Conservation (phyloP, 1,140 invertebrate species). For the Glossosoma conforme region DNA sequence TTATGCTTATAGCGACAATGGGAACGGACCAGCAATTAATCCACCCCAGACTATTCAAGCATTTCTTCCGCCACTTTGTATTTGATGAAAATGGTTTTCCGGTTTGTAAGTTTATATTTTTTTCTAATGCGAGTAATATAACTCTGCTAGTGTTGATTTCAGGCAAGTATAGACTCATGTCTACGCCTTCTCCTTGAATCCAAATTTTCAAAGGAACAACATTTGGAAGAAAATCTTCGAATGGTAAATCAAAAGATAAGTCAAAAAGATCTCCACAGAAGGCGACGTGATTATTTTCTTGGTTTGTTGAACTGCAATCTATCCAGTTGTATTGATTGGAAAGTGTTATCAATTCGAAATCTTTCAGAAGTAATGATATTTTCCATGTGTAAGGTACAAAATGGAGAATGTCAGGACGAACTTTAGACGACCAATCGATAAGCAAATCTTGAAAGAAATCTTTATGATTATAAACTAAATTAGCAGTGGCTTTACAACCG, state of each 20-base stretch:
- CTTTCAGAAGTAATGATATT: conserved; percentile 84
- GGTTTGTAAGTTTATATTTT: conserved; percentile 80
- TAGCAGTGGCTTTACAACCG: conserved; percentile 88
- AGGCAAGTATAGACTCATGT: conserved; percentile 83
- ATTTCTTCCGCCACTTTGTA: conserved; percentile 82
- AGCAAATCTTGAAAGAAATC: conserved; percentile 94
- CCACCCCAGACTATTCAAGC: conserved; percentile 77
- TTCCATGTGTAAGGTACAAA: conserved; percentile 98
- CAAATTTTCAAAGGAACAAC: conserved; percentile 85
- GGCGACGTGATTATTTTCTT: conserved; percentile 91
- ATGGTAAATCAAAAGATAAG: conserved; percentile 88
- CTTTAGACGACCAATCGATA: conserved; percentile 93
- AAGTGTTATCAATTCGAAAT: conserved; percentile 92
- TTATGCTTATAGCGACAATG: conserved; percentile 85
- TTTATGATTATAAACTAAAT: conserved; percentile 91
- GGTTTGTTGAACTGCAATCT: conserved; percentile 91
- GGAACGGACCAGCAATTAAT: conserved; percentile 94
- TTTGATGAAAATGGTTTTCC: conserved; percentile 39
- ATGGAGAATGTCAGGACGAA: conserved; percentile 82
- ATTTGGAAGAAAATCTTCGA: conserved; percentile 84
- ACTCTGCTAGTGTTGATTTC: conserved; percentile 85
- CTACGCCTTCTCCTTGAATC: conserved; percentile 91
- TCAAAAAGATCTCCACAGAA: conserved; percentile 92
- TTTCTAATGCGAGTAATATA: conserved; percentile 78
- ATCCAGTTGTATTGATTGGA: conserved; percentile 99